Conservation (phyloP, 2,113 vertebrate genomes). For the Glaucomys volans region DNA sequence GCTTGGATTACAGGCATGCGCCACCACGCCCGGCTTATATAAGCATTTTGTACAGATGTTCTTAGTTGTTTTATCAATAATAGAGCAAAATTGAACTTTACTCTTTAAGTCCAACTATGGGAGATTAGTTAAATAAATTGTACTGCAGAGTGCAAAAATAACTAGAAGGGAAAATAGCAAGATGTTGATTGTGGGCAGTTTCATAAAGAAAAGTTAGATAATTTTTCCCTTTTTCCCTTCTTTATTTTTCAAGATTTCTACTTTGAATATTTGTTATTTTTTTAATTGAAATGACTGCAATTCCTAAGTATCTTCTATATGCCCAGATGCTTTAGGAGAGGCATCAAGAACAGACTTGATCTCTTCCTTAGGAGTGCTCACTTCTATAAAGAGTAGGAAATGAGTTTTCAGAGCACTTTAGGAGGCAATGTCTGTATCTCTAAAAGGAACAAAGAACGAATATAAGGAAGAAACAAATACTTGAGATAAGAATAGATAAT, state of each 20-base stretch:
- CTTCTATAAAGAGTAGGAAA: not conserved
- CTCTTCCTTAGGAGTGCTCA: not conserved
- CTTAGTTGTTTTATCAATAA: not conserved
- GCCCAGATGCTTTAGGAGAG: not conserved
- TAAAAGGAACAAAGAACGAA: not conserved
- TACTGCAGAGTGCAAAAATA: not conserved
- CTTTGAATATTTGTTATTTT: not conserved
- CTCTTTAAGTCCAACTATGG: not conserved
- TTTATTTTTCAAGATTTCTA: not conserved
- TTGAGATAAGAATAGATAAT: not conserved
- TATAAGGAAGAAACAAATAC: not conserved
- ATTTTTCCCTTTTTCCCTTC: not conserved
- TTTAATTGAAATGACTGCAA: conserved; percentile 26
- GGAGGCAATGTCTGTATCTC: not conserved
- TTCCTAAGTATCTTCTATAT: not conserved
- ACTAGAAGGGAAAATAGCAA: not conserved
- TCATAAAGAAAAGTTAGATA: not conserved
- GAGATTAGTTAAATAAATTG: not conserved
- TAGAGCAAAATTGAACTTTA: conserved; percentile 5
- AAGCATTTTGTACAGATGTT: not conserved
- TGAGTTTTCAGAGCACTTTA: not conserved
- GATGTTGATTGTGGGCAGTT: not conserved
- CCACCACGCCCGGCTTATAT: not conserved
- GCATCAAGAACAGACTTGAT: not conserved
- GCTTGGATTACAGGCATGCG: not conserved